These are phyloP conservation scores for Gopherus evgoodei DNA, from an alignment of 2,113 vertebrate genomes.

Conservation along the genomic window DNA sequence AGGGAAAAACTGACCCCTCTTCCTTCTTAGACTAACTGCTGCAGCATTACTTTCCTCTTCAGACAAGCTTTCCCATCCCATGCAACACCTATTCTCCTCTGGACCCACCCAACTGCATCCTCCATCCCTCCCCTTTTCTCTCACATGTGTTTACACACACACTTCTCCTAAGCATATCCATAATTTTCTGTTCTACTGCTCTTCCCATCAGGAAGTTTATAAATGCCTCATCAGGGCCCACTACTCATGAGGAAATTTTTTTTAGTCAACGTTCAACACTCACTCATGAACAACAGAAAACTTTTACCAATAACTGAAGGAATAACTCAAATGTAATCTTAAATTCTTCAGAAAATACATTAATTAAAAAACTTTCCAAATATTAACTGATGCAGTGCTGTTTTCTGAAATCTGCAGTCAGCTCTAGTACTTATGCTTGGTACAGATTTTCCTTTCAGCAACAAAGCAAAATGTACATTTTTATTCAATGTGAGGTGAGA, in stretches of 20 bases:
- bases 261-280: not conserved
- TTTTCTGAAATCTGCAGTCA: accelerated
- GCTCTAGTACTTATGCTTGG: not conserved
- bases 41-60: not conserved
- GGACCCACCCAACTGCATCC: not conserved
- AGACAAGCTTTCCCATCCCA: not conserved
- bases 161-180: not conserved
- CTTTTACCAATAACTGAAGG: not conserved
- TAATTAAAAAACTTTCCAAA: no score
- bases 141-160: not conserved
- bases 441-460: not conserved
- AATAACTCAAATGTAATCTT: not conserved
- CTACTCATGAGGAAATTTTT: not conserved
- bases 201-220: not conserved
- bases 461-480: not conserved
- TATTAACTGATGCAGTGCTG: no score
- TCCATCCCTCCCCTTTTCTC: not conserved
- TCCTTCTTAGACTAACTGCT: not conserved
- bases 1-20: not conserved
- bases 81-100: no score
- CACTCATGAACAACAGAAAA: not conserved
- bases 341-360: not conserved
- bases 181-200: not conserved
- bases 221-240: not conserved
- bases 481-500: not conserved